Percentiles rank a stretch among this genome's conserved stretches.
Evolutionary conservation across 2,888 invertebrate species (phyloP).

Genomic region (Stenurella melanura): DNA sequence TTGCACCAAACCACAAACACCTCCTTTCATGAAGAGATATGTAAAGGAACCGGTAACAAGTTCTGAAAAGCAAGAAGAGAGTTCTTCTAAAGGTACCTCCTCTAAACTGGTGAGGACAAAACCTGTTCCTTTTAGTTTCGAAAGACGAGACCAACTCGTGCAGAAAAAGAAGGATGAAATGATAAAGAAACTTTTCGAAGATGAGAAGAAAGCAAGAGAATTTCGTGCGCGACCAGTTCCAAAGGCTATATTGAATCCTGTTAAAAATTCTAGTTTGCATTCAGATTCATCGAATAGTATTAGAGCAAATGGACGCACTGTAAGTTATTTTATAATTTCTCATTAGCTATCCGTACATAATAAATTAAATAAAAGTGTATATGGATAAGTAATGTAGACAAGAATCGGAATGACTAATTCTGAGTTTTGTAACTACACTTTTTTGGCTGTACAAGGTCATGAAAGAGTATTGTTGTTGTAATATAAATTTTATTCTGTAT

Average conservation of each 20-base stretch:
- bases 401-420: too few species aligned
- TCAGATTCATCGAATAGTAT: conserved; percentile 57
- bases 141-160: conserved; percentile 77
- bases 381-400: too few species aligned
- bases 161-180: conserved; percentile 78
- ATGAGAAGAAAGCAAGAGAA: conserved; percentile 77
- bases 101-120: conserved; percentile 49
- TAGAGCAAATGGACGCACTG: background rate
- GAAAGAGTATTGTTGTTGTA: too few species aligned
- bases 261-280: conserved; percentile 17
- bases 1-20: conserved; percentile 57
- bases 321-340: background rate
- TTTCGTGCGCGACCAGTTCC: conserved; percentile 85
- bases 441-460: too few species aligned
- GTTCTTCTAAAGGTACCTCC: conserved; percentile 18
- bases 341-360: background rate
- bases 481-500: too few species aligned
- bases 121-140: conserved; percentile 81
- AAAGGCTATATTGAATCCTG: conserved; percentile 51
- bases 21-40: conserved; percentile 56
- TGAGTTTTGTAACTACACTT: too few species aligned
- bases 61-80: conserved; percentile 11
- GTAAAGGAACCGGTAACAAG: conserved; percentile 28
- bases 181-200: conserved; percentile 77
- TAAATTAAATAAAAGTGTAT: too few species aligned